Base-by-base conservation (phyloP, 2,888 invertebrate genomes). In the Salticus scenicus region DNA sequence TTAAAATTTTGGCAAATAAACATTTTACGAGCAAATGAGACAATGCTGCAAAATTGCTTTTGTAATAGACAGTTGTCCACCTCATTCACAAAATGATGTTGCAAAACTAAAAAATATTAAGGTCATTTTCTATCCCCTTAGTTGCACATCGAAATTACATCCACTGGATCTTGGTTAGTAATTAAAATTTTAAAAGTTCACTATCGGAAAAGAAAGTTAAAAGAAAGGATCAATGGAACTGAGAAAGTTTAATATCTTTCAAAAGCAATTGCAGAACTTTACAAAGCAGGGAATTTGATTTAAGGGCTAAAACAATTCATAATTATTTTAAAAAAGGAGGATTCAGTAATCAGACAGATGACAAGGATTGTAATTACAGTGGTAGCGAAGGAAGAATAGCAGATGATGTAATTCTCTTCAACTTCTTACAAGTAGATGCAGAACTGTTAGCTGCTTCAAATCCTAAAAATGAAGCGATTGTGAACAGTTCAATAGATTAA, bases 361-460 rank as follows among this genome's bases (percentile, higher is more conserved):
- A 37, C 10, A 7, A 7, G 4, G 37, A 37, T 37, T 37, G 7
- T 37, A 10, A 37, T 10, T 4, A 37, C 10, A 10, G 37, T 7
- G 10, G 37, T 7, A 7, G 37, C 10, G 37, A 64, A 24, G 24
- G 27, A 64, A 64, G 64, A 64, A 27, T 27, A 64, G 8, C 64
- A 64, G 30, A 64, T 27, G 64, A 64, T 63, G 63, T 20, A 63
- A 63, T 20, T 63, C 20, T 63, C 14, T 27, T 10, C 28, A 8
- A 24, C 64, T 64, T 64, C 27, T 64, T 64, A 64, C 27, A 64
- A 64, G 64, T 64, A 17, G 28, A 64, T 28, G 24, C 27, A 28
- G 28, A 64, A 64, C 28, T 64, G 27, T 64, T 28, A 64, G 17
- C 64, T 28, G 64, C 28, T 64, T 64, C 30, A 64, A 24, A 64